Base-by-base conservation (phyloP, 1,140 invertebrate species). In the Drosophila pallidifrons region DNA sequence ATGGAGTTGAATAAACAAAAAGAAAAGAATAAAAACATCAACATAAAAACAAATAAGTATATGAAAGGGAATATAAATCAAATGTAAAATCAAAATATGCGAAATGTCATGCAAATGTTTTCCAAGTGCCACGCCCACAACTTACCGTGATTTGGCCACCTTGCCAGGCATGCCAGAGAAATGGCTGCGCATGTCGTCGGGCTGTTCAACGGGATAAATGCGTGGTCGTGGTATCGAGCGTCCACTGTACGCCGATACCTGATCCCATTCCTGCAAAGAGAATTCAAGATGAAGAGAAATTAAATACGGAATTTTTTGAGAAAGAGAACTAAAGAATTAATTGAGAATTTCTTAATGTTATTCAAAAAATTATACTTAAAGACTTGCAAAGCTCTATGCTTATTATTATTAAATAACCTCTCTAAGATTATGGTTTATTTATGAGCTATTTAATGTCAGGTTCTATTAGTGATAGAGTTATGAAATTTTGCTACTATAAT, bases 191-290 rank as follows among this genome's bases (percentile, higher is more conserved):
- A 94, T 85, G 94, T 95, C 85, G 93, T 95, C 95, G 94, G 95
- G 94, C 89, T 95, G 94, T 92, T 96, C 94, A 61, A 96, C 93
- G 63, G 96, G 94, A 93, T 96, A 96, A 93, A 98, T 96, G 79
- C 96, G 93, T 1, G 96, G 96, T 63, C 97, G 93, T n/a, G 97
- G 97, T 91, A 98, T 97, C 69, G 96, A 98, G 81, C 97, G 94
- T 65, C 96, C 96, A 91, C 97, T 98, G 92, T 98, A 98, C 13
- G 96, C 96, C 1, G 97, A 98, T 11, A 98, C 95, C 93, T 98
- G 97, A 93, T 99, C 98, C 97, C 97, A 98, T 93, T 99, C 97
- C 94, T 95, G 32, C 10, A 47, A 20, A 20, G 1, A 8, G 30
- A 20, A 41, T 1, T 15, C 5, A 25, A 0, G 3, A 20, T 20